Conservation (phyloP, 2,888 invertebrate species). For the Chrysotoxum bicinctum region DNA sequence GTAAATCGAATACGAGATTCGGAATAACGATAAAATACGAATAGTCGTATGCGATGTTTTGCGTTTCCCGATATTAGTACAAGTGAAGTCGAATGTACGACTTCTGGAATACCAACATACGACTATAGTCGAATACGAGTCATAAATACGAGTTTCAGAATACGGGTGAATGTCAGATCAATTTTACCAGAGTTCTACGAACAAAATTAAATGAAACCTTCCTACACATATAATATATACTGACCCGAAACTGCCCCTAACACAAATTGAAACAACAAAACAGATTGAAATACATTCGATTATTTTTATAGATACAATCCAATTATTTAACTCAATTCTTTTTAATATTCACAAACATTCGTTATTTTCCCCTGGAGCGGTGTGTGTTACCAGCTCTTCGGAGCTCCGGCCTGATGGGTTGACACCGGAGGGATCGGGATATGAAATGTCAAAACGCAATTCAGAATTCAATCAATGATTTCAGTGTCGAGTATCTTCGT, state of each 20-base stretch:
- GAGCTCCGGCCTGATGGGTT: not conserved
- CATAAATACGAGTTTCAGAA: no score
- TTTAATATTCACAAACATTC: constrained; percentile 64
- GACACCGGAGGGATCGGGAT: not conserved
- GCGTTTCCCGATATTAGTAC: no score
- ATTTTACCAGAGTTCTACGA: constrained; percentile 19
- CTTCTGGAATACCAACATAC: no score
- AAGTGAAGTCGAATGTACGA: no score
- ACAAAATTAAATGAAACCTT: not conserved
- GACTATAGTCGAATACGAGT: no score
- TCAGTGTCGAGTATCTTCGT: not conserved
- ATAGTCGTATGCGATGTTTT: no score
- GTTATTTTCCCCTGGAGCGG: constrained; percentile 18
- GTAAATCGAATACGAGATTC: no score
- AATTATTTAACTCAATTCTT: constrained; percentile 66
- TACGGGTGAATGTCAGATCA: constrained; percentile 48
- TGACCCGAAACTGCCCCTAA: constrained; percentile 21
- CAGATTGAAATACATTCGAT: constrained; percentile 68
- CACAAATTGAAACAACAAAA: constrained; percentile 46
- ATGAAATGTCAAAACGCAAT: constrained; percentile 63
- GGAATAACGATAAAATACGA: no score
- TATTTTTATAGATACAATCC: constrained; percentile 70
- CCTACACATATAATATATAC: not conserved
- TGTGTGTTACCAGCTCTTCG: not conserved
- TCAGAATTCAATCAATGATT: constrained; percentile 60